Percentiles rank a stretch among this genome's conserved stretches.
phyloP scores from a whole-genome alignment of 2,797 vertebrate genomes.

The Protonibea diacanthus region DNA sequence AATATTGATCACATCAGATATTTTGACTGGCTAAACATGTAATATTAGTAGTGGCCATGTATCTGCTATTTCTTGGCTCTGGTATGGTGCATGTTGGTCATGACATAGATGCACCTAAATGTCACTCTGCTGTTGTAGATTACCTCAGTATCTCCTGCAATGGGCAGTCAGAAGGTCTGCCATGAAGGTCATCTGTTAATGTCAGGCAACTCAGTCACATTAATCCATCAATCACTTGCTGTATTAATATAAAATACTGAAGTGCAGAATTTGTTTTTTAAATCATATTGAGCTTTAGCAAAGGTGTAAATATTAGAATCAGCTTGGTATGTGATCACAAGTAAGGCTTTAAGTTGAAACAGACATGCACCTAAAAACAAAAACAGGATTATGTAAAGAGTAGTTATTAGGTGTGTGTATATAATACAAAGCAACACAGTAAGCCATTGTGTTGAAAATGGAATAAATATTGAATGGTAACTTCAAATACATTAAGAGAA shows the following conservation, averaged over 20 bases:
- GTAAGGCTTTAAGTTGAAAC: too few relatives aligned
- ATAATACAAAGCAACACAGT: too few relatives aligned
- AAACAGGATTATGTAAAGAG: too few relatives aligned
- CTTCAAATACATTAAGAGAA: too few relatives aligned
- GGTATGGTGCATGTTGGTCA: not conserved
- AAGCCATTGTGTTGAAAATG: too few relatives aligned
- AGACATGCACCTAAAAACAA: too few relatives aligned
- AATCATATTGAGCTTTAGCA: not conserved
- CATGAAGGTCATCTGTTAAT: not conserved
- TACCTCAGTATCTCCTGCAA: not conserved
- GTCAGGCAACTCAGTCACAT: too few relatives aligned
- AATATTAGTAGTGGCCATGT: not conserved
- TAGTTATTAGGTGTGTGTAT: too few relatives aligned
- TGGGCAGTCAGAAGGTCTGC: not conserved
- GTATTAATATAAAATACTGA: not conserved
- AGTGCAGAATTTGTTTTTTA: not conserved
- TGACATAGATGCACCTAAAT: not conserved
- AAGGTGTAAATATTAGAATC: not conserved
- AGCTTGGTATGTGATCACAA: not conserved
- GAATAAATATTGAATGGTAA: too few relatives aligned
- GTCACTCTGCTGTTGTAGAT: not conserved
- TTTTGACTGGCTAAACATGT: not conserved
- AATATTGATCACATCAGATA: not conserved
- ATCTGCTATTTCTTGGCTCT: fast-evolving
- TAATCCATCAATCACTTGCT: not conserved